Evolutionary conservation across 2,113 vertebrate species (phyloP), one percentile per base, ranked within the genome.

Genomic region (Galbula dea): DNA sequence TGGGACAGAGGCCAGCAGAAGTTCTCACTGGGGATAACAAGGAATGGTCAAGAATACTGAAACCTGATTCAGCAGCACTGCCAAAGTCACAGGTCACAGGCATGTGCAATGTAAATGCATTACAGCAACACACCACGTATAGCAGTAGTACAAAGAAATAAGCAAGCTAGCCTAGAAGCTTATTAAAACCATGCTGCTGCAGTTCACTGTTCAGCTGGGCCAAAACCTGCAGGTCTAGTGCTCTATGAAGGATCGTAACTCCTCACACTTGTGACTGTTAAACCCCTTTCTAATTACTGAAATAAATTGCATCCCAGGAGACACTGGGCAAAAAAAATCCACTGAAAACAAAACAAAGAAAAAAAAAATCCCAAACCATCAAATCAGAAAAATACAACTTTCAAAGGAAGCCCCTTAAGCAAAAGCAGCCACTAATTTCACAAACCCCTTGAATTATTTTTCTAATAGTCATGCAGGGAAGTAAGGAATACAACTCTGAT

Each of bases 91-190:
- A 27, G 27, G 10, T 20, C n/a, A n/a, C n/a, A n/a, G n/a, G 46
- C 41, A 58, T 0, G 0, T 4, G 11, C n/a, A n/a, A 88, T 9
- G 18, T 1, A 84, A 76, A 54, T 3, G 15, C 16, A 36, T 26
- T 57, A 36, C 16, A 66, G 10, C 24, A 69, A 62, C 26, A 58
- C 24, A 9, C 17, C 36, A 45, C 20, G 12, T 24, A 76, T 0
- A 41, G 39, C n/a, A 37, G 8, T 1, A 57, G 11, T 17, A 32
- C 75, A 23, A 73, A 67, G 27, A 86, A 66, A 36, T 11, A 73
- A 80, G 20, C 12, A 90, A 52, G 11, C 7, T 69, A 59, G 27
- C 12, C 20, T 22, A 62, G 36, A 5, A 74, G 26, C 46, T 77
- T 67, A 49, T 29, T 32, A 41, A 89, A 81, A 17, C 23, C 3